Evolutionary conservation across 2,888 invertebrate species (phyloP), one percentile per base, ranked within the genome.

Genomic region (Gnatocerus cornutus): DNA sequence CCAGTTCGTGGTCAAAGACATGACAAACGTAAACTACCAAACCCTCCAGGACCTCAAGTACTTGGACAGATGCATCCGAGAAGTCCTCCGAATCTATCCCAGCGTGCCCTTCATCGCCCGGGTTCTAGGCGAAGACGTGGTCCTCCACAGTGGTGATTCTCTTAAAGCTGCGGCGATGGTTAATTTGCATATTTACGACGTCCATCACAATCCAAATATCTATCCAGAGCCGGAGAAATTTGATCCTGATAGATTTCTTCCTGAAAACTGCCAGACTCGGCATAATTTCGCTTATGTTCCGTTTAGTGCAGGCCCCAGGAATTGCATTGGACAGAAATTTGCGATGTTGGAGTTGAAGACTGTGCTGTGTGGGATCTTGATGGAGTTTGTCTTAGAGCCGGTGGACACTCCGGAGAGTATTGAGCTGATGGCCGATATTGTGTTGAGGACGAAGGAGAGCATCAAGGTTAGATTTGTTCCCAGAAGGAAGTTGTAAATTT

Each of bases 321-420:
- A 91, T 80, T 92, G 91, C 75, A 90, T 91, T 73, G 91, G 92
- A n/a, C 89, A 91, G 82, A 88, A 89, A 72, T 92, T 90, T 77
- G 91, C 91, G 0, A 87, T 90, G 81, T 79, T 90, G 39, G 92
- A 92, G 80, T 87, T 91, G 10, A 88, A 88, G 80, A 86, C 88
- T 66, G 78, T 89, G 0, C 77, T 92, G 13, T 87, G 88, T 13
- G 85, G 86, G 16, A 83, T 91, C 8, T 77, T 90, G 10, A 81
- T 86, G 9, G 86, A 86, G 69, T 91, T 87, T 79, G 83, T 77
- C 14, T 74, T 92, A 29, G 78, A 85, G 43, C 84, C 88, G 0
- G 81, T 86, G 1, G 87, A 88, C n/a, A 85, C 83, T 9, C 79
- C 84, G 9, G 84, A 85, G 21, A 87, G 87, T 13, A 77, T 85